Evolutionary conservation across 2,797 vertebrate species (phyloP), one percentile per base, ranked within the genome.

Genomic region (Antennarius maculatus): DNA sequence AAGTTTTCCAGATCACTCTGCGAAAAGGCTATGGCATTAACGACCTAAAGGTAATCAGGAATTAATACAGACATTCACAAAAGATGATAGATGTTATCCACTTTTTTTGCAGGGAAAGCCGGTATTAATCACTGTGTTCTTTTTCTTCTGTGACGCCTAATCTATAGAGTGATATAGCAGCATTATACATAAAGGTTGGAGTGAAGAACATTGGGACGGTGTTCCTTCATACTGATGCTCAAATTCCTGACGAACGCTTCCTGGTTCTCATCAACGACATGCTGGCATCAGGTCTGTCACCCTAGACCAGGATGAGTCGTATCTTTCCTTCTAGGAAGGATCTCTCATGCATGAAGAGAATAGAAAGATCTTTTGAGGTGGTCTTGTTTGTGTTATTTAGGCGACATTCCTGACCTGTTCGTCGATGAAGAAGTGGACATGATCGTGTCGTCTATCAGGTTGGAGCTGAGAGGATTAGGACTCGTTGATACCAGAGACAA

Each of bases 171-270:
- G 94, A 94, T 71, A 93, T 95, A 13, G 92, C 86, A 65, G 82
- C 89, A 1, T 78, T 96, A 85, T 95, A 93, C 65, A 95, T 95
- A 71, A 90, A 92, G 82, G 93, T 93, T 61, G 92, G 92, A 60
- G 92, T 92, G 76, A 94, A 94, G 88, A 95, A 93, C 61, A 91
- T 93, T 1, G 84, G 90, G 29, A 91, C 91, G 3, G 80, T 94
- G 42, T 93, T 93, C 70, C 90, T 95, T 84, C 88, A 92, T 49
- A 90, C 86, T 18, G 92, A 91, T 23, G 91, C 93, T 68, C 92
- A 94, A 83, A 87, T 93, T 84, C 86, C 88, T 41, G 92, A 93
- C 76, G 92, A 94, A 73, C 62, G 67, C 45, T 94, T 96, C 87
- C 91, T 95, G 64, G 82, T 88, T 65, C 83, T 94, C 85, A 93